These are phyloP conservation scores for Mnemiopsis leidyi DNA, from an alignment of 37 sponge, comb jelly and placozoan species.

Conservation along the genomic window DNA sequence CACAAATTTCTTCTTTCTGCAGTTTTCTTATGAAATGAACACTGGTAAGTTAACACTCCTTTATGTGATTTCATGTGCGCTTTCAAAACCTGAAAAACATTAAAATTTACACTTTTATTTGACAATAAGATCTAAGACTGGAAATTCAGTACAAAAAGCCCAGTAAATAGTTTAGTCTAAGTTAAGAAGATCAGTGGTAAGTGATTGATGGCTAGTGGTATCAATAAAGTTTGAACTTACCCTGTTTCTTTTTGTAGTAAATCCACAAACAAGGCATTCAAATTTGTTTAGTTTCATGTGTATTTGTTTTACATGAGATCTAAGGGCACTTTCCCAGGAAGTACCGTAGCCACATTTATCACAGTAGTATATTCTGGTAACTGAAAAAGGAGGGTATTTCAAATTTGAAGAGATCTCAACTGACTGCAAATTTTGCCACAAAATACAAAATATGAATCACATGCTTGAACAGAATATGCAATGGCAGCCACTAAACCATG, in stretches of 20 bases:
- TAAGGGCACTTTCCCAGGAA: slow-evolving; percentile 54
- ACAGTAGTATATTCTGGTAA: slow-evolving; percentile 38
- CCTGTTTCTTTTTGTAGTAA: slow-evolving; percentile 23
- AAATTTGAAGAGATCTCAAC: no score
- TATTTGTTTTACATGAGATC: slow-evolving; percentile 35
- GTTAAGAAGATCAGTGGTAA: background rate
- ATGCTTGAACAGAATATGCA: no score
- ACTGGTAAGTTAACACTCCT: background rate
- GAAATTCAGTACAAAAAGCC: no score
- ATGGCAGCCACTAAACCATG: no score
- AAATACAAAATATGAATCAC: no score
- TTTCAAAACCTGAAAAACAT: slow-evolving; percentile 41
- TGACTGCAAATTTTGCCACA: no score
- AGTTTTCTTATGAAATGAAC: background rate
- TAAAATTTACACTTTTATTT: no score
- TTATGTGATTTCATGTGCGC: slow-evolving; percentile 57
- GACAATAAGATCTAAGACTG: no score
- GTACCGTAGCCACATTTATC: slow-evolving; percentile 53
- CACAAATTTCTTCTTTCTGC: background rate
- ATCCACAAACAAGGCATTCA: slow-evolving; percentile 38
- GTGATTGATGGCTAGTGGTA: background rate
- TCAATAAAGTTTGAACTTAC: background rate
- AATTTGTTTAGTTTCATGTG: background rate
- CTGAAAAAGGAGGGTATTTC: background rate
- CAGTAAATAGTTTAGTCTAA: no score